Percentiles rank a stretch among this genome's conserved stretches.
phyloP scores from a whole-genome alignment of 2,797 vertebrate genomes.

The Cetoscarus ocellatus region DNA sequence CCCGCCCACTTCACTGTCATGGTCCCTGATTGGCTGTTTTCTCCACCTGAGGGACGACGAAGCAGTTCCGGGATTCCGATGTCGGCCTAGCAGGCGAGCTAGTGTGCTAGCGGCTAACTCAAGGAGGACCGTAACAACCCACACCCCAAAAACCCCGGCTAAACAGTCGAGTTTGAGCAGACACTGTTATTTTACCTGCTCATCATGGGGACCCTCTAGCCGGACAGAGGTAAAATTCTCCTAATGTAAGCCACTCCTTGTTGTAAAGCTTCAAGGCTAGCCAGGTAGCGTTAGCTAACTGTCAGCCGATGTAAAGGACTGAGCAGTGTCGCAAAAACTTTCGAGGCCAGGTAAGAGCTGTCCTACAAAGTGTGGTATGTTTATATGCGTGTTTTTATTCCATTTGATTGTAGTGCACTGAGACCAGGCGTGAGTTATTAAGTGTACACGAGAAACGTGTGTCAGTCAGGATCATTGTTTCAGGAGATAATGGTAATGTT shows the following conservation, averaged over 20 bases:
- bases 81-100: conserved; percentile 77
- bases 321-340: conserved; percentile 74
- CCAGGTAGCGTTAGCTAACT: conserved; percentile 68
- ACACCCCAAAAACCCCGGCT: conserved; percentile 21
- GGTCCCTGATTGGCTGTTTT: conserved; percentile 64
- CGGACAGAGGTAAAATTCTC: not conserved
- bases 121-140: conserved; percentile 64
- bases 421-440: not conserved
- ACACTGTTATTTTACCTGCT: conserved; percentile 1
- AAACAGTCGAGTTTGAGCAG: conserved; percentile 42
- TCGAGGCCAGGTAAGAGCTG: conserved; percentile 50
- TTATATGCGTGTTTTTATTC: not conserved
- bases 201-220: not conserved
- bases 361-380: not conserved
- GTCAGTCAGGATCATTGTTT: conserved; percentile 28
- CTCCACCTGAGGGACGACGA: conserved; percentile 64
- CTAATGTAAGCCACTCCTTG: conserved; percentile 26
- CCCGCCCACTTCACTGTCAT: conserved; percentile 23
- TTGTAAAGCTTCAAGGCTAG: conserved; percentile 43
- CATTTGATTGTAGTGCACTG: fast-evolving
- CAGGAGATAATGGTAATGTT: conserved; percentile 9
- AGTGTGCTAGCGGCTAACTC: conserved; percentile 69
- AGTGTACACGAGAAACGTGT: not conserved
- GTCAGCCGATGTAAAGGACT: conserved; percentile 63
- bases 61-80: conserved; percentile 80